phyloP scores from a whole-genome alignment of 2,113 vertebrate species.

The Catharus bicknelli region DNA sequence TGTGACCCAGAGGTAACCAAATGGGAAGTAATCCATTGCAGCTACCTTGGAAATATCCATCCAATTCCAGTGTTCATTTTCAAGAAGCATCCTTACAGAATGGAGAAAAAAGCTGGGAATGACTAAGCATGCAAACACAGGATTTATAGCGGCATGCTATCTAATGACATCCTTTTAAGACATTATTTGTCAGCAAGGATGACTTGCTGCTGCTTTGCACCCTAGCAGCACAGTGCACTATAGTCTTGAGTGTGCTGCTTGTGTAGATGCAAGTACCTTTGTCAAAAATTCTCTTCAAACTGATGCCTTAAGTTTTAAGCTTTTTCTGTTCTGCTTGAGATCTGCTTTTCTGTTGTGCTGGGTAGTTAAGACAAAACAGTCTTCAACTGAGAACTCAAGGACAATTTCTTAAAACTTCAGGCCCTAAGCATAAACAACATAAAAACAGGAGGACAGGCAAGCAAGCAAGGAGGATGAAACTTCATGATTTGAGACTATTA shows the following conservation, averaged over 20 bases:
- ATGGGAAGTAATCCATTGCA: neutral
- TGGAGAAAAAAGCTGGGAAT: neutral
- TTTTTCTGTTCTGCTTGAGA: no score
- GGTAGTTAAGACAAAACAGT: no score
- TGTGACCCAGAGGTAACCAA: neutral
- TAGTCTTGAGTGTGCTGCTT: neutral
- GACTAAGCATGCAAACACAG: neutral
- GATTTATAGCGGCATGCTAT: neutral
- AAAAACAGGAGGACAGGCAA: no score
- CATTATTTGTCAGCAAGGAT: neutral
- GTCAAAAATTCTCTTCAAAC: neutral
- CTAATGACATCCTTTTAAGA: neutral
- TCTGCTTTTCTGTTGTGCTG: no score
- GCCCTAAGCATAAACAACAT: no score
- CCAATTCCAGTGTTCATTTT: neutral
- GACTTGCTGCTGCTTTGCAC: neutral
- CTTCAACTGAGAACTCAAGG: no score
- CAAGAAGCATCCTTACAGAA: neutral
- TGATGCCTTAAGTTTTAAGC: no score
- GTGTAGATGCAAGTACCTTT: neutral
- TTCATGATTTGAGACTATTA: no score
- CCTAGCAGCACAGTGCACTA: neutral
- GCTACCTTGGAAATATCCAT: neutral
- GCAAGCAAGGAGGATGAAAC: no score
- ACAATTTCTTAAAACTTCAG: no score